phyloP scores from a whole-genome alignment of 2,888 invertebrate species.

The Cynaeus angustus region DNA sequence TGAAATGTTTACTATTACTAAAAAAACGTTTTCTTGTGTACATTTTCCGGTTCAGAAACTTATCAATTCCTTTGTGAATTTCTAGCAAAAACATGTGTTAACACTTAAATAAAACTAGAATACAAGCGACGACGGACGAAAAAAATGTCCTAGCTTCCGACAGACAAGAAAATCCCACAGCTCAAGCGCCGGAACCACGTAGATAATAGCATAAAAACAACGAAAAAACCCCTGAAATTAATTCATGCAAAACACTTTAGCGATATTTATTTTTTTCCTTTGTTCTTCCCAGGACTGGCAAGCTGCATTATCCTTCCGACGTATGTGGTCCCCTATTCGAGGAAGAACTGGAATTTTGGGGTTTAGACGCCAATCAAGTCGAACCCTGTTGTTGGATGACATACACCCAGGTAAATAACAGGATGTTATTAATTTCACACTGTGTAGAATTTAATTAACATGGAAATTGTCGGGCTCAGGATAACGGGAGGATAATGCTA shows the following conservation, averaged over 20 bases:
- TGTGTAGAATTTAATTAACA: slow-evolving; percentile 42
- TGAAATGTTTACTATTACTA: slow-evolving; percentile 17
- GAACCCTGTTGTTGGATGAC: slow-evolving; percentile 99
- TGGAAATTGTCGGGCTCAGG: slow-evolving; percentile 31
- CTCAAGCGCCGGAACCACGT: background rate
- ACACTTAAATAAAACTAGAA: background rate
- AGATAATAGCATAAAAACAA: slow-evolving; percentile 14
- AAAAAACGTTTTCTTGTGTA: slow-evolving; percentile 5
- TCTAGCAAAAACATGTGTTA: background rate
- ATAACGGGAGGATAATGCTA: slow-evolving; percentile 20
- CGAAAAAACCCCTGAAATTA: background rate
- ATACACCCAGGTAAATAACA: slow-evolving; percentile 85
- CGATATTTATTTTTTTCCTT: too few relatives aligned
- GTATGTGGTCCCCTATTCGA: slow-evolving; percentile 99
- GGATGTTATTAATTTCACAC: slow-evolving; percentile 34
- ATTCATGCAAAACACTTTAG: background rate
- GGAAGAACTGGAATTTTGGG: slow-evolving; percentile 99
- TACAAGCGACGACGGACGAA: background rate
- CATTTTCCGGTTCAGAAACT: background rate
- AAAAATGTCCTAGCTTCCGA: background rate
- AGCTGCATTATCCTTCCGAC: slow-evolving; percentile 98
- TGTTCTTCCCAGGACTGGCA: slow-evolving; percentile 85
- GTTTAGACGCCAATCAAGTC: slow-evolving; percentile 98
- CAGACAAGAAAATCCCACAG: background rate
- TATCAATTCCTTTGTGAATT: background rate